Evolutionary conservation across 1,140 invertebrate species (phyloP).

Genomic region (Lutraria rhynchaena): DNA sequence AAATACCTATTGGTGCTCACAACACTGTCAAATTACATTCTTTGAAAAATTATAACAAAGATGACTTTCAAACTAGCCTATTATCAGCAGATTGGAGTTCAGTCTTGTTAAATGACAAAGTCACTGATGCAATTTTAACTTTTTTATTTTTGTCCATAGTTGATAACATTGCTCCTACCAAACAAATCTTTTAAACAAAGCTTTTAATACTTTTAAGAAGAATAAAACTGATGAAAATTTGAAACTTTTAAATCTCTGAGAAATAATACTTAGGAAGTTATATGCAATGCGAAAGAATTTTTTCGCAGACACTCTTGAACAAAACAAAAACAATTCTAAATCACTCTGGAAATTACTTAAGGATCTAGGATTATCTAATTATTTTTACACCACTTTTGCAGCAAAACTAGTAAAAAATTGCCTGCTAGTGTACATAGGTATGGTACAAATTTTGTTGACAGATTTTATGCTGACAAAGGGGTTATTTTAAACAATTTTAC

Average conservation of each 20-base stretch:
- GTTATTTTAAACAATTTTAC: too few relatives aligned
- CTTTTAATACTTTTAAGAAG: constrained; percentile 2
- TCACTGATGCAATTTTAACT: constrained; percentile 5
- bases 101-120: too few relatives aligned
- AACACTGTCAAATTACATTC: too few relatives aligned
- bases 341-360: constrained; percentile 33
- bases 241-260: constrained; percentile 15
- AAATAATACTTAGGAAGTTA: constrained; percentile 7
- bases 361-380: constrained; percentile 38
- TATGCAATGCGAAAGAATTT: constrained; percentile 10
- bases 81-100: too few relatives aligned
- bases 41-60: too few relatives aligned
- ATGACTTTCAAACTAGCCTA: too few relatives aligned
- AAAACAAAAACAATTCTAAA: constrained; percentile 45
- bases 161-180: neutral
- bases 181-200: constrained; percentile 25
- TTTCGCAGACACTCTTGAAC: neutral
- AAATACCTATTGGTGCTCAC: too few relatives aligned
- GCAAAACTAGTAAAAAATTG: constrained; percentile 35
- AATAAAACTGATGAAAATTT: too few relatives aligned
- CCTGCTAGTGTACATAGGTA: constrained; percentile 8
- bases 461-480: constrained; percentile 6
- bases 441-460: neutral
- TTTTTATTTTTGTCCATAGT: constrained; percentile 7
- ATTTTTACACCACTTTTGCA: too few relatives aligned